These are phyloP conservation scores for Actinemys pallida DNA, from an alignment of 2,113 vertebrate species.

Conservation along the genomic window DNA sequence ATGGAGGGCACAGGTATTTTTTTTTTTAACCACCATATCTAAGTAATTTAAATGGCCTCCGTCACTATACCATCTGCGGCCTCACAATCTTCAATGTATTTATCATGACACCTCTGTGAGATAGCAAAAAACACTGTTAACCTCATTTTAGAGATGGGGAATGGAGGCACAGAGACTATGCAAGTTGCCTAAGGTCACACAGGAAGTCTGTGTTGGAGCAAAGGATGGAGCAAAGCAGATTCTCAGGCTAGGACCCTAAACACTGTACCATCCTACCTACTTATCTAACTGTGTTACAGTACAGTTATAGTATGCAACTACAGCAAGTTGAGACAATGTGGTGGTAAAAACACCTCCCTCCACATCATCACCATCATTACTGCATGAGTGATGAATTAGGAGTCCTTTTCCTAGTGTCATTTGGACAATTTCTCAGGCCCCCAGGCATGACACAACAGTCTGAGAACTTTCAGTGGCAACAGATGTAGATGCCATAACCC, in stretches of 20 bases:
- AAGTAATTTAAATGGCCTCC: background rate
- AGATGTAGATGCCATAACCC: no score
- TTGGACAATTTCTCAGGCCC: background rate
- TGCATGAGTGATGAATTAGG: background rate
- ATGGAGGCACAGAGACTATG: background rate
- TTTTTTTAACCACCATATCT: background rate
- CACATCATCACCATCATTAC: background rate
- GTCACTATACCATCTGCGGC: background rate
- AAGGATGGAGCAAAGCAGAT: background rate
- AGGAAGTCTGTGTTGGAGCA: background rate
- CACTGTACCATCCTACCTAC: background rate
- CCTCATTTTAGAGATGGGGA: background rate
- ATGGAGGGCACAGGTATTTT: background rate
- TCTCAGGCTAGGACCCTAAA: background rate
- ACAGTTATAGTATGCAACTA: background rate
- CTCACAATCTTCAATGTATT: background rate
- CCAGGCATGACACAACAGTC: background rate
- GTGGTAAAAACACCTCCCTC: background rate
- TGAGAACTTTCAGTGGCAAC: background rate
- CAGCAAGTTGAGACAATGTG: background rate
- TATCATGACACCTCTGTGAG: background rate
- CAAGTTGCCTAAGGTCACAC: background rate
- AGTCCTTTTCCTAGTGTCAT: background rate
- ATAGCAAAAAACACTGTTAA: background rate
- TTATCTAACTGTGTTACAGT: background rate